Conservation (phyloP, 2,113 vertebrate genomes). For the Oncorhynchus masou region DNA sequence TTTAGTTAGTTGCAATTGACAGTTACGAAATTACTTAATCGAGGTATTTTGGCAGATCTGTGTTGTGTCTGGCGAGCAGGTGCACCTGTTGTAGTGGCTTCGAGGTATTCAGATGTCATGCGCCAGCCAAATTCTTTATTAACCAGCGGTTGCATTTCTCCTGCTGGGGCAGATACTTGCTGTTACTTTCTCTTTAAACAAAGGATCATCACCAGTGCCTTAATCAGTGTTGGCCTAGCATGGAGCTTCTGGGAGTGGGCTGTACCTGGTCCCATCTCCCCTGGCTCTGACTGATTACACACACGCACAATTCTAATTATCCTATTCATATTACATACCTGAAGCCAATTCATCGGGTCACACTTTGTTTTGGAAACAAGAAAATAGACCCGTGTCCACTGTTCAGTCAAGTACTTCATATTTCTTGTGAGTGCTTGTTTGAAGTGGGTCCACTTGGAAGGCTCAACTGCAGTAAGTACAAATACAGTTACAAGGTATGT, state of each 20-base stretch:
- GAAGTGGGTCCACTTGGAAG: too few species aligned
- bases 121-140: conserved; percentile 39
- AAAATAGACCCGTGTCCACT: too few species aligned
- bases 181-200: conserved; percentile 37
- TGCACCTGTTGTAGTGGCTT: conserved; percentile 38
- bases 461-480: too few species aligned
- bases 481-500: too few species aligned
- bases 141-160: conserved; percentile 44
- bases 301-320: conserved; percentile 49
- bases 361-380: too few species aligned
- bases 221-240: conserved; percentile 44
- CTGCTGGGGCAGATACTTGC: conserved; percentile 53
- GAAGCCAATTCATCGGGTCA: not conserved
- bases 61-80: conserved; percentile 32
- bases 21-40: conserved; percentile 32
- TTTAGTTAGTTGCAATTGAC: conserved; percentile 44
- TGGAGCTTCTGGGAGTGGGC: conserved; percentile 14
- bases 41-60: conserved; percentile 37
- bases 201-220: conserved; percentile 51
- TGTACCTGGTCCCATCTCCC: conserved; percentile 34
- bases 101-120: conserved; percentile 8
- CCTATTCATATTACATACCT: conserved; percentile 23
- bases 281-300: conserved; percentile 48
- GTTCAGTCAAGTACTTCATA: too few species aligned
- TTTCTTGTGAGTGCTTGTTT: too few species aligned